A percentile compares a stretch with the other conserved stretches of the same genome.
Conservation (phyloP, 2,113 vertebrate genomes). For the Tupaia tana region DNA sequence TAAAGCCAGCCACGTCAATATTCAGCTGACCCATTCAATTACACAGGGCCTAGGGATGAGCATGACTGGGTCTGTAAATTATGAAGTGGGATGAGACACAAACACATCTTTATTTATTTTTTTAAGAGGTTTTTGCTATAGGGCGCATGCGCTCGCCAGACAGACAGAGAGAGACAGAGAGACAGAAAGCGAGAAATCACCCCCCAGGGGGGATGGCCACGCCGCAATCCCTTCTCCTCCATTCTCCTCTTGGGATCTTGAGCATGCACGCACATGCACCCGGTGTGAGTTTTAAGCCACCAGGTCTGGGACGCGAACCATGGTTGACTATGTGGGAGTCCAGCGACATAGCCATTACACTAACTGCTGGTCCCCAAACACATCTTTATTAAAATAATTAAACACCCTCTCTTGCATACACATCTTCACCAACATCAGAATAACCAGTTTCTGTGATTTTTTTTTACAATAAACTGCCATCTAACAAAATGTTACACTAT, state of each 20-base stretch:
- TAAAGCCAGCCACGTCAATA: conserved; percentile 6
- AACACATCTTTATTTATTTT: conserved; percentile 52
- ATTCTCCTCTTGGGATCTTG: no score
- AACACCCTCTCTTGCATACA: not conserved
- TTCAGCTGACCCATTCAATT: conserved; percentile 49
- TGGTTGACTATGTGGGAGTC: no score
- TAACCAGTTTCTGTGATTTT: conserved; percentile 34
- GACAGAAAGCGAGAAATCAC: no score
- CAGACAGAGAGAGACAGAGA: no score
- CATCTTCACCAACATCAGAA: conserved; percentile 22
- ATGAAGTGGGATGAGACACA: conserved; percentile 50
- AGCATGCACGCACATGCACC: no score
- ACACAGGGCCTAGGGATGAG: conserved; percentile 46
- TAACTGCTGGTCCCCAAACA: not conserved
- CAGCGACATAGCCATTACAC: no score
- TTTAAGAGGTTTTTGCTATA: no score
- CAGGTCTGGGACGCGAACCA: no score
- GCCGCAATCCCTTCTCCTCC: no score
- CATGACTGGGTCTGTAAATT: conserved; percentile 53
- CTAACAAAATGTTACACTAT: not conserved
- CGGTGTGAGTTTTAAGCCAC: no score
- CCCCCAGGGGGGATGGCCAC: no score
- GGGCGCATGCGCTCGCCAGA: no score
- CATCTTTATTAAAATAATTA: conserved; percentile 64
- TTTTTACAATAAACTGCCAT: not conserved